phyloP scores from a whole-genome alignment of 1,140 invertebrate genomes.

The Drosophila kepulauana region DNA sequence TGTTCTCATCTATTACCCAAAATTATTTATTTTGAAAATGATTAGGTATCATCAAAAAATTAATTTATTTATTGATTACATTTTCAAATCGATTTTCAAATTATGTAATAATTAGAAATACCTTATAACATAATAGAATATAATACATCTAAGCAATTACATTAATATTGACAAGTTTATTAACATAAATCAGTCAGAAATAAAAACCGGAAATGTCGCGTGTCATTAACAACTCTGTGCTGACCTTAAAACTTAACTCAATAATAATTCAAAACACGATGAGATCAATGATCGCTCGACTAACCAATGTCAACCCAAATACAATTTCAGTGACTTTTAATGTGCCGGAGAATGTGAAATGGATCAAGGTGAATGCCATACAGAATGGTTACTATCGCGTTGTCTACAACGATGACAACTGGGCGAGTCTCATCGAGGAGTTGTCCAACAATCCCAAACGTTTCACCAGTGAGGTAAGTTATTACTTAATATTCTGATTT shows the following conservation, averaged over 20 bases:
- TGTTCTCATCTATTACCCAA: no score
- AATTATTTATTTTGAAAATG: no score
- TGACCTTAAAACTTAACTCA: neutral
- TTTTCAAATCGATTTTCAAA: no score
- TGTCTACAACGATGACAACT: constrained; percentile 92
- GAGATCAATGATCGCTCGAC: neutral
- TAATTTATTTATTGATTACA: no score
- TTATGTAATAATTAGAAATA: no score
- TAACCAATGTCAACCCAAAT: neutral
- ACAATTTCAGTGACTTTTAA: constrained; percentile 89
- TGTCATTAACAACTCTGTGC: no score
- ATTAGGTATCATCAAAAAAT: no score
- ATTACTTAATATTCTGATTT: neutral
- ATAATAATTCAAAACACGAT: neutral
- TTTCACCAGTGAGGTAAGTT: constrained; percentile 86
- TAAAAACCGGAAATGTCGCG: neutral
- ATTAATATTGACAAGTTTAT: no score
- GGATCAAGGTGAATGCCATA: constrained; percentile 95
- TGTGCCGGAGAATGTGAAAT: constrained; percentile 88
- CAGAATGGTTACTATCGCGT: constrained; percentile 95
- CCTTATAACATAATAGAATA: no score
- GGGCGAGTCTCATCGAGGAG: constrained; percentile 90
- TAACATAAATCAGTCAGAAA: neutral
- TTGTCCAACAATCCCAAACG: constrained; percentile 89
- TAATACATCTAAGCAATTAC: no score